A percentile compares a stretch with the other conserved stretches of the same genome.
phyloP scores from a whole-genome alignment of 2,113 vertebrate species.

The Pygoscelis antarcticus region DNA sequence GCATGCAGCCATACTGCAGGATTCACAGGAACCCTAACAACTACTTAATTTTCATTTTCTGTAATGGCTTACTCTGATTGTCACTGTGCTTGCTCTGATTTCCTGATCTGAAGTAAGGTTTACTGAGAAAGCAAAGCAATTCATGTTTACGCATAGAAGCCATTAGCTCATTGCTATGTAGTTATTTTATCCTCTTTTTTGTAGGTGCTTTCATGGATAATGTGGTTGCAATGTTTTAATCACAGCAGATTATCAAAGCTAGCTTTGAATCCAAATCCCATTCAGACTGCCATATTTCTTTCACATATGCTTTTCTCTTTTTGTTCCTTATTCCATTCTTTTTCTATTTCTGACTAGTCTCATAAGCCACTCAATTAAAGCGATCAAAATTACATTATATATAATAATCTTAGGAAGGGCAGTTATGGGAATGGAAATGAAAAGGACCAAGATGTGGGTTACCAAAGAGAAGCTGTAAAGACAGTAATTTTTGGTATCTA shows the following conservation, averaged over 20 bases:
- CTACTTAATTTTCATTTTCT: background rate
- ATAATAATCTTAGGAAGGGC: conserved; percentile 13
- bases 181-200: background rate
- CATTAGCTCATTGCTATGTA: background rate
- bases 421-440: conserved; percentile 57
- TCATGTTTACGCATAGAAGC: background rate
- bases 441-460: conserved; percentile 1
- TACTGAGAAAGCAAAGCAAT: background rate
- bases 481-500: conserved; percentile 59
- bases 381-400: conserved; percentile 51
- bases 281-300: background rate
- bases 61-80: background rate
- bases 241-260: background rate
- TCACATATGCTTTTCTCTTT: background rate
- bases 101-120: background rate
- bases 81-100: background rate
- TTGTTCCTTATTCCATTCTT: background rate
- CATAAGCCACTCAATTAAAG: conserved; percentile 28
- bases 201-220: background rate
- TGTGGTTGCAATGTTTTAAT: background rate
- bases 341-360: conserved; percentile 26
- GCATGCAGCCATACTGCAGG: background rate
- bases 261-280: background rate
- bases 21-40: background rate
- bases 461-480: conserved; percentile 21